Evolutionary conservation across 2,888 invertebrate species (phyloP), one percentile per base, ranked within the genome.

Genomic region (Leptinotarsa rubiginosa): DNA sequence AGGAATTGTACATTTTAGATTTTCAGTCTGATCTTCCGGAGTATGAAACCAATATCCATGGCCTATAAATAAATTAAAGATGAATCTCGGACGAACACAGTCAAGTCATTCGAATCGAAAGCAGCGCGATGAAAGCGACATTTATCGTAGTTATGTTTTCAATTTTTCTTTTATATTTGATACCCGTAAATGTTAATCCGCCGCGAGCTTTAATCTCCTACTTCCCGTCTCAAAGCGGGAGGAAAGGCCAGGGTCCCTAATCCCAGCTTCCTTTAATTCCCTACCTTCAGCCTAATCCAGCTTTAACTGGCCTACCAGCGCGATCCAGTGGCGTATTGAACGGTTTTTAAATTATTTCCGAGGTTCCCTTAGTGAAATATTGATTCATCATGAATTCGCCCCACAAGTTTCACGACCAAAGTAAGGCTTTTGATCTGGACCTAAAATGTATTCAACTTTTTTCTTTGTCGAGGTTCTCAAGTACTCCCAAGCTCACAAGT

Each of bases 231-330:
- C 84, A 83, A 83, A 83, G 83, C 82, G 81, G 82, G 81, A 79
- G 83, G 83, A 84, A 85, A 86, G 86, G 84, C 86, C 85, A 84
- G 83, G 84, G 86, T 85, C 85, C 86, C 86, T 88, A 87, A 87
- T 87, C 87, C 87, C 83, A 83, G 87, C 87, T 87, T 87, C 87
- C 87, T 87, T 86, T 88, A 88, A 88, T 88, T 87, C 87, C 87
- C 85, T 88, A 88, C 88, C 87, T 88, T 87, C 86, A 83, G 85
- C 86, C 85, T 88, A 87, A 88, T 88, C 88, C 88, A 87, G 88
- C 87, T 88, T 87, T 86, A 87, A 85, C 87, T 85, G 85, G 86
- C 85, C 87, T 86, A 85, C 85, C 85, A 83, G 84, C 82, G 80
- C 77, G 74, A 75, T 66, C 66, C 77, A 78, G 78, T 79, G 77